These are phyloP conservation scores for Calameuta idolon DNA, from an alignment of 2,888 invertebrate genomes.

Conservation along the genomic window DNA sequence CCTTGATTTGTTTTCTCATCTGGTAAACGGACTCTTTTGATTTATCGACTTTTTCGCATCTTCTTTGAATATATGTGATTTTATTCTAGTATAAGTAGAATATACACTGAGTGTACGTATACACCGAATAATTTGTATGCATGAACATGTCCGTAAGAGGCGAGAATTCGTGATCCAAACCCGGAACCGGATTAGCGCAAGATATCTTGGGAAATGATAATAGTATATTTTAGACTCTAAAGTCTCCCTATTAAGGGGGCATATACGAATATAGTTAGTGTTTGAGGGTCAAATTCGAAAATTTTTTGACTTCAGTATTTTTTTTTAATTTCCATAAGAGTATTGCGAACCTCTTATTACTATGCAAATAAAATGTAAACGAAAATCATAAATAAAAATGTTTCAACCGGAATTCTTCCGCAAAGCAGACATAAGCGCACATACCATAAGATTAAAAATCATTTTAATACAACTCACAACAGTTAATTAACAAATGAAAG, in stretches of 20 bases:
- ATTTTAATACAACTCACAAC: no score
- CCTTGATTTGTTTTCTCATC: neutral
- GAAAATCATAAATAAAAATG: no score
- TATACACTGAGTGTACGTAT: neutral
- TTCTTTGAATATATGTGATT: neutral
- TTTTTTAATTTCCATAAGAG: no score
- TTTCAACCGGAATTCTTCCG: no score
- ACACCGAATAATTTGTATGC: neutral
- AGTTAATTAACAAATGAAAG: no score
- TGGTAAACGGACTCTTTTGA: neutral
- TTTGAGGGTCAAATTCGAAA: neutral
- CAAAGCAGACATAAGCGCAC: no score
- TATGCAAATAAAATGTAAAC: no score
- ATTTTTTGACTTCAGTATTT: neutral
- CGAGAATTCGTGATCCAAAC: slow-evolving; percentile 9
- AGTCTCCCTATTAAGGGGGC: neutral
- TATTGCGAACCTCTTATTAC: no score
- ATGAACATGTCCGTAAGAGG: neutral
- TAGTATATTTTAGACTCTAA: neutral
- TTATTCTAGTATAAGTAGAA: neutral
- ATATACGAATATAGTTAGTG: neutral
- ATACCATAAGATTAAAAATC: no score
- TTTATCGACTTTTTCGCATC: neutral
- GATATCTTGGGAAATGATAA: neutral
- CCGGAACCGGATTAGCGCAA: slow-evolving; percentile 18